These are phyloP conservation scores for Thalassophryne amazonica DNA, from an alignment of 2,797 vertebrate species.

Conservation along the genomic window DNA sequence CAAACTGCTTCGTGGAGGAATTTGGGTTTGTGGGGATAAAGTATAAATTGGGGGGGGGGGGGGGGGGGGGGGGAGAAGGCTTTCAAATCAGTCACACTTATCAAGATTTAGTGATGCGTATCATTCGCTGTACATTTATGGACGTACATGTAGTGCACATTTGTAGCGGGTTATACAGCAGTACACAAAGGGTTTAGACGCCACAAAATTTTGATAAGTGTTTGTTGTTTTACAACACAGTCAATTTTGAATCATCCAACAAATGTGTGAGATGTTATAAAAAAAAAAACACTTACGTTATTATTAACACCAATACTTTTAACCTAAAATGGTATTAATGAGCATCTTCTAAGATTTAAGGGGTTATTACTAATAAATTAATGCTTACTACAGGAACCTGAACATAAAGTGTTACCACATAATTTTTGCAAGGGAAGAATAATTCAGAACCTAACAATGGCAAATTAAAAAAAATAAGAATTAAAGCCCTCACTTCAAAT, in stretches of 20 bases:
- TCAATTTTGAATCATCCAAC: conserved; percentile 1
- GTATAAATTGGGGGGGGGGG: conserved; percentile 20
- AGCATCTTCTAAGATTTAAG: no score
- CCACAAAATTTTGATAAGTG: conserved; percentile 8
- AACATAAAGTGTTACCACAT: no score
- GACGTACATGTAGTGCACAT: neutral
- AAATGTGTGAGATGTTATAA: no score
- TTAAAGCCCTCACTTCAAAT: conserved; percentile 20
- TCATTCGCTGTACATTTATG: neutral
- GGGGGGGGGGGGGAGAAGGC: conserved; percentile 21
- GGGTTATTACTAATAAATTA: no score
- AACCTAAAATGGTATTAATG: no score
- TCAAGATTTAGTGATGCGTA: conserved; percentile 8
- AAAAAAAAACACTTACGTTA: no score
- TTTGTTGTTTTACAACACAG: conserved; percentile 9
- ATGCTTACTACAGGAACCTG: no score
- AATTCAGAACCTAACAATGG: conserved; percentile 17
- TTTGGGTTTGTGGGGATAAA: conserved; percentile 31
- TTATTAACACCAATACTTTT: no score
- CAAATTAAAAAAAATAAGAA: conserved; percentile 37
- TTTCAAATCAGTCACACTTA: conserved; percentile 18
- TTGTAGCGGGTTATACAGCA: neutral
- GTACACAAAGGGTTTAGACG: no score
- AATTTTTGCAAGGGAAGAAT: neutral
- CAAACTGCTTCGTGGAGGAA: conserved; percentile 31